Evolutionary conservation across 2,888 invertebrate genomes (phyloP).

Genomic region (Drosophila suboccidentalis): DNA sequence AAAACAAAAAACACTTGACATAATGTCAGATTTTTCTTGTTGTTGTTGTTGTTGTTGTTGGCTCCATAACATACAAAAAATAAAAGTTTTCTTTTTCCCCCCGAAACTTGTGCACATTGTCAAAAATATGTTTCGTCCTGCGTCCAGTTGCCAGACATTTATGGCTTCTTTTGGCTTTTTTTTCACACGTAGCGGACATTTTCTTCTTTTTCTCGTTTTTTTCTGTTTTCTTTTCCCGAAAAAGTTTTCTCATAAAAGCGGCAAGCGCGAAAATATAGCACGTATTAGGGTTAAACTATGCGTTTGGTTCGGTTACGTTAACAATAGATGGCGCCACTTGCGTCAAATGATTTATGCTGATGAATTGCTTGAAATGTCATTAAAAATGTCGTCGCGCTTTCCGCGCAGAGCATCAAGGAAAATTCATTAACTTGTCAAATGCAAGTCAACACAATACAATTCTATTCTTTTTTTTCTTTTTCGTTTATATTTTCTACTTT

Average conservation of each 20-base stretch:
- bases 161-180: slow-evolving; percentile 21
- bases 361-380: slow-evolving; percentile 62
- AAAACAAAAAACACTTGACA: slow-evolving; percentile 51
- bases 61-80: slow-evolving; percentile 54
- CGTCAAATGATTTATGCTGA: slow-evolving; percentile 58
- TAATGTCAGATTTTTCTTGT: slow-evolving; percentile 53
- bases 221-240: background rate
- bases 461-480: slow-evolving; percentile 3
- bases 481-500: slow-evolving; percentile 9
- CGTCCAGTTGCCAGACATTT: slow-evolving; percentile 57
- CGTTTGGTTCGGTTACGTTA: background rate
- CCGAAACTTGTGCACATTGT: slow-evolving; percentile 59
- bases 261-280: slow-evolving; percentile 34
- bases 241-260: slow-evolving; percentile 76
- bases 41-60: slow-evolving; percentile 27
- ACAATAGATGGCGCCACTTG: slow-evolving; percentile 50
- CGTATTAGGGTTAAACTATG: slow-evolving; percentile 61
- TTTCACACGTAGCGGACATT: slow-evolving; percentile 67
- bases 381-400: slow-evolving; percentile 35
- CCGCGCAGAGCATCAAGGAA: slow-evolving; percentile 37
- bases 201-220: slow-evolving; percentile 19
- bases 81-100: slow-evolving; percentile 45
- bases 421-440: slow-evolving; percentile 81
- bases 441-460: slow-evolving; percentile 79
- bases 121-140: slow-evolving; percentile 45